Conservation (phyloP, 1,140 invertebrate species). For the Drosophila takahashii region DNA sequence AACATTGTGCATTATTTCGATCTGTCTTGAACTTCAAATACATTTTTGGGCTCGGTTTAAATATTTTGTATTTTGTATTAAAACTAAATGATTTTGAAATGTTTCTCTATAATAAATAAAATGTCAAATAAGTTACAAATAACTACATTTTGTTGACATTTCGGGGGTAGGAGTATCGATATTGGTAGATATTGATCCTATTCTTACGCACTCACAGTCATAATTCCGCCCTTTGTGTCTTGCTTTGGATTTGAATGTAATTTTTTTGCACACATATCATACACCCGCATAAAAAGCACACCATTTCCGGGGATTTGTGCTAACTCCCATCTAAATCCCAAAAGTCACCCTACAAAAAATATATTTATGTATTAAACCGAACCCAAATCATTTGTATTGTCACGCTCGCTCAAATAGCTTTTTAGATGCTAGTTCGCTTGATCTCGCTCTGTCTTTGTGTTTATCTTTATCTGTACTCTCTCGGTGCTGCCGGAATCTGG, state of each 20-base stretch:
- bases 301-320: background rate
- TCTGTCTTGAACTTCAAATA: no score
- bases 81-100: no score
- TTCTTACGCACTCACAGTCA: background rate
- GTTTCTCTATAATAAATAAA: no score
- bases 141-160: background rate
- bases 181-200: background rate
- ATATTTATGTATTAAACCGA: background rate
- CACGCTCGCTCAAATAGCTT: conserved; percentile 36
- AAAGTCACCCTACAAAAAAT: background rate
- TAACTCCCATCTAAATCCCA: background rate
- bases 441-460: conserved; percentile 11
- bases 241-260: conserved; percentile 3
- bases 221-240: background rate
- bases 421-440: conserved; percentile 56
- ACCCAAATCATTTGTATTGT: conserved; percentile 28
- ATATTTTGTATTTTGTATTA: no score
- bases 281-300: background rate
- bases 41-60: no score
- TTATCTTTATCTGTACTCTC: background rate
- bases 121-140: no score
- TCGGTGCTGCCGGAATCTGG: conserved; percentile 7
- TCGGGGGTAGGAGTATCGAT: conserved; percentile 5
- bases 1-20: no score
- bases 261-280: background rate